These are phyloP conservation scores for Prionace glauca DNA, from an alignment of 2,797 vertebrate species.

Conservation along the genomic window DNA sequence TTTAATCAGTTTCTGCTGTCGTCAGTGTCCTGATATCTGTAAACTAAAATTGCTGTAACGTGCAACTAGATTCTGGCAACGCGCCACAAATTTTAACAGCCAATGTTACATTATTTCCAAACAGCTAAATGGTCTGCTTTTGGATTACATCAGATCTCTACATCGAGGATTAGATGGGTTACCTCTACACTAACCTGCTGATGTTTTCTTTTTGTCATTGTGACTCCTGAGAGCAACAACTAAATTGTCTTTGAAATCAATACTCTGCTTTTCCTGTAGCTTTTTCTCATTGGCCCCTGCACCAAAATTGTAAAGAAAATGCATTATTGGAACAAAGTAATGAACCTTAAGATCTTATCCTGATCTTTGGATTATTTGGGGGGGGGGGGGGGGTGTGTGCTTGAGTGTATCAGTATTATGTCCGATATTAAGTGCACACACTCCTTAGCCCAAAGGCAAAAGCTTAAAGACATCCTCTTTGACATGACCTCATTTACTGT, in stretches of 20 bases:
- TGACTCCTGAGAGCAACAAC: slow-evolving; percentile 55
- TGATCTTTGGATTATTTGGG: background rate
- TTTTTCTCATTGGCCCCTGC: slow-evolving; percentile 70
- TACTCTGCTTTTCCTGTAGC: slow-evolving; percentile 57
- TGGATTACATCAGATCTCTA: background rate
- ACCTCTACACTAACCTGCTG: slow-evolving; percentile 59
- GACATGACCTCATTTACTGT: background rate
- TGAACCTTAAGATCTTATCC: background rate
- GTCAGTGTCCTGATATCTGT: background rate
- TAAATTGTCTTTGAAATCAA: slow-evolving; percentile 54
- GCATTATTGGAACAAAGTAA: background rate
- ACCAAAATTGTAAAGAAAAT: background rate
- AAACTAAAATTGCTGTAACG: background rate
- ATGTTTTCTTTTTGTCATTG: slow-evolving; percentile 46
- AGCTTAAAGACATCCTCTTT: background rate
- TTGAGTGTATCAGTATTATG: background rate
- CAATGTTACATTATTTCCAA: background rate
- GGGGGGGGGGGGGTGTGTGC: too few species aligned
- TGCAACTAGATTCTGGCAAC: background rate
- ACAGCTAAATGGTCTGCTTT: background rate
- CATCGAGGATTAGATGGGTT: slow-evolving; percentile 16
- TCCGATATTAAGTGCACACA: too few species aligned
- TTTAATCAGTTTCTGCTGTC: background rate
- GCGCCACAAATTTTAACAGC: background rate
- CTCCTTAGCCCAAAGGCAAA: too few species aligned